These are phyloP conservation scores for Hypsopygia costalis DNA, from an alignment of 2,888 invertebrate genomes.

Conservation along the genomic window DNA sequence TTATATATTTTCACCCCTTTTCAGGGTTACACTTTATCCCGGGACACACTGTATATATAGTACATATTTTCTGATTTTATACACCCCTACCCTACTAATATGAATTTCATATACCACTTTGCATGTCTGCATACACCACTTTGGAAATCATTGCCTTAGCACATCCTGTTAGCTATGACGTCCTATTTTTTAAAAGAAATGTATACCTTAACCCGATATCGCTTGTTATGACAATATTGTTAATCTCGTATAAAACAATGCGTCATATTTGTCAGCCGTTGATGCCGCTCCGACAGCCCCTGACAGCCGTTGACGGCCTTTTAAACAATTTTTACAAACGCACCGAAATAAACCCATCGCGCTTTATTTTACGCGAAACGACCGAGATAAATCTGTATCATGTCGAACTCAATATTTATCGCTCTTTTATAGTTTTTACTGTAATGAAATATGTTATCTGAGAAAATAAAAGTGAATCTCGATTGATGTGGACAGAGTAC, in stretches of 20 bases:
- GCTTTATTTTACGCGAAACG: slow-evolving; percentile 19
- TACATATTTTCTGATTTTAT: too few species aligned
- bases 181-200: too few species aligned
- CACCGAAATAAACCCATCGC: slow-evolving; percentile 12
- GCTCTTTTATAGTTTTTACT: slow-evolving; percentile 46
- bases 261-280: slow-evolving; percentile 13
- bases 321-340: slow-evolving; percentile 6
- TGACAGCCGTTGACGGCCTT: slow-evolving; percentile 12
- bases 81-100: too few species aligned
- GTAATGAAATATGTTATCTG: slow-evolving; percentile 60
- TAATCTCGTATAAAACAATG: slow-evolving; percentile 1
- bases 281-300: too few species aligned
- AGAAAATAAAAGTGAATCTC: slow-evolving; percentile 46
- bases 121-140: too few species aligned
- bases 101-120: too few species aligned
- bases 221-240: not conserved
- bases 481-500: not conserved
- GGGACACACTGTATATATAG: too few species aligned
- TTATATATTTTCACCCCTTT: too few species aligned
- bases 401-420: slow-evolving; percentile 52
- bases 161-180: too few species aligned
- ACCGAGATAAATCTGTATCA: slow-evolving; percentile 44
- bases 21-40: too few species aligned
- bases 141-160: too few species aligned
- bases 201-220: not conserved